Percentiles rank a stretch among this genome's conserved stretches.
phyloP scores from a whole-genome alignment of 2,888 invertebrate species.

The Amiota communis region DNA sequence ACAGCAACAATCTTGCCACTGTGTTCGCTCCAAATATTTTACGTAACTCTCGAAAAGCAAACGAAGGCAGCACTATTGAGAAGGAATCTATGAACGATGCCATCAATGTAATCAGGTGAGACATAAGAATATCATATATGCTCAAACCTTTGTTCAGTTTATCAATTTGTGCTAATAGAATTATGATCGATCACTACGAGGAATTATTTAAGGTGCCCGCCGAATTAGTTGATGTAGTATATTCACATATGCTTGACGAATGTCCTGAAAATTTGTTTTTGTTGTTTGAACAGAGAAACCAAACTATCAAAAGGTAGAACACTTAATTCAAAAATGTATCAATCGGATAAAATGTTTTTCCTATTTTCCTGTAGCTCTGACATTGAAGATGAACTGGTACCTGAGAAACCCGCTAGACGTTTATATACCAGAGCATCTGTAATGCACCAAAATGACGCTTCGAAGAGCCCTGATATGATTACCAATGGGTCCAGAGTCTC shows the following conservation, averaged over 20 bases:
- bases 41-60: slow-evolving; percentile 78
- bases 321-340: slow-evolving; percentile 29
- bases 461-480: slow-evolving; percentile 71
- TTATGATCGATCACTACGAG: slow-evolving; percentile 82
- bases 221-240: slow-evolving; percentile 88
- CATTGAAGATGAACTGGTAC: not conserved
- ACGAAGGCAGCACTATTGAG: slow-evolving; percentile 54
- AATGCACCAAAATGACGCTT: slow-evolving; percentile 82
- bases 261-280: slow-evolving; percentile 87
- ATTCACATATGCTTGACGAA: slow-evolving; percentile 87
- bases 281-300: slow-evolving; percentile 72
- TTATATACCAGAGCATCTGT: slow-evolving; percentile 84
- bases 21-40: slow-evolving; percentile 95
- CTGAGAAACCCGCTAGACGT: slow-evolving; percentile 38
- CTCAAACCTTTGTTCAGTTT: slow-evolving; percentile 1
- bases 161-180: slow-evolving; percentile 57
- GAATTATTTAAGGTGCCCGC: slow-evolving; percentile 85
- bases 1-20: slow-evolving; percentile 91
- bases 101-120: slow-evolving; percentile 86
- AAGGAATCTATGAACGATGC: slow-evolving; percentile 82
- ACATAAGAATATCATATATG: slow-evolving; percentile 3
- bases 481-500: slow-evolving; percentile 1
- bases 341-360: not conserved
- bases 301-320: slow-evolving; percentile 36
- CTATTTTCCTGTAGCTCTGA: slow-evolving; percentile 5